These are phyloP conservation scores for Sylvilagus bachmani DNA, from an alignment of 2,113 vertebrate species.

Conservation along the genomic window DNA sequence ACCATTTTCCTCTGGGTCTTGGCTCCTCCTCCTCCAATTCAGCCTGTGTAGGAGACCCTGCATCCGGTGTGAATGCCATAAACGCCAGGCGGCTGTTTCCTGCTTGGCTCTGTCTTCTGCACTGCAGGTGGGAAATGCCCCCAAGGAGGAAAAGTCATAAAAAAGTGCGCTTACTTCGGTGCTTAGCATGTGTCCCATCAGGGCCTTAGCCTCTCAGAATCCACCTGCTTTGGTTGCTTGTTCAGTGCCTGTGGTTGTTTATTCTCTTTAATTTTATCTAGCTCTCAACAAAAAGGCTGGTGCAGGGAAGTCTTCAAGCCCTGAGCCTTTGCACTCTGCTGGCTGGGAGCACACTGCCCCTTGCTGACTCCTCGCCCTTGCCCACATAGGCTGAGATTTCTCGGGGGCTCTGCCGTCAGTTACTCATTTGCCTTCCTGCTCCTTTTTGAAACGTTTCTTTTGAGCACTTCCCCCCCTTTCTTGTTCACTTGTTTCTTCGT, in stretches of 20 bases:
- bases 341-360: neutral
- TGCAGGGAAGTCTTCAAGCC: neutral
- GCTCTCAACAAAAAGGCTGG: neutral
- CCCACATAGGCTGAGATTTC: neutral
- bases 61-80: neutral
- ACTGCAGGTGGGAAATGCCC: neutral
- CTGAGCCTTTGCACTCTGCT: neutral
- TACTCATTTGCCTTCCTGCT: slow-evolving; percentile 36
- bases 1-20: neutral
- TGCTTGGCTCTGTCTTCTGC: neutral
- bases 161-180: neutral
- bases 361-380: neutral
- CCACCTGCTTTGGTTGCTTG: neutral
- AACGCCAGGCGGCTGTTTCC: neutral
- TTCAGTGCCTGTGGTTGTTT: neutral
- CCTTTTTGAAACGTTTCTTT: slow-evolving; percentile 31
- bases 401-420: neutral
- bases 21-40: neutral
- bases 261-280: neutral
- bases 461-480: neutral
- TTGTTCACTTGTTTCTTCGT: slow-evolving; percentile 31
- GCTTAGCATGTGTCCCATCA: neutral
- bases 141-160: neutral
- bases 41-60: neutral
- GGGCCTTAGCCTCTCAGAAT: neutral